A percentile compares a stretch with the other conserved stretches of the same genome.
phyloP scores from a whole-genome alignment of 2,888 invertebrate species.

The Standfussiana lucernea region DNA sequence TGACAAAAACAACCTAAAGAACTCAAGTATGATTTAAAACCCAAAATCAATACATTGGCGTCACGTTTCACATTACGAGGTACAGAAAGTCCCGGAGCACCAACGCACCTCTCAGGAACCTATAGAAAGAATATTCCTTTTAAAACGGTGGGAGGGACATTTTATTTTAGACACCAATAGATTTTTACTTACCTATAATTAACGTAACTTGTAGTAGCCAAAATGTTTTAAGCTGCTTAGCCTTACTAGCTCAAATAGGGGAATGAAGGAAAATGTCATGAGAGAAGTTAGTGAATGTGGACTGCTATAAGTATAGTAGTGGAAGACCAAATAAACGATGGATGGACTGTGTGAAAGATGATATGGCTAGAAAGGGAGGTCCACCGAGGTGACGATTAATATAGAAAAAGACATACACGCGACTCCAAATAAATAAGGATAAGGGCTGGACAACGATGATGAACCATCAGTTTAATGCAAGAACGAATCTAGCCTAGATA shows the following conservation, averaged over 20 bases:
- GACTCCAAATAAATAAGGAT: neutral
- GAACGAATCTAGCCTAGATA: neutral
- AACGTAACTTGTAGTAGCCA: neutral
- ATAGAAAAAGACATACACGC: too few species aligned
- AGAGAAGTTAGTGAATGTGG: neutral
- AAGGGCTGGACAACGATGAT: neutral
- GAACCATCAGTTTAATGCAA: neutral
- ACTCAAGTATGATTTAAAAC: constrained; percentile 21
- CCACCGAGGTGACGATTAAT: too few species aligned
- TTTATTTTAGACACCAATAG: neutral
- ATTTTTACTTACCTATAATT: neutral
- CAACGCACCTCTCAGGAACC: neutral
- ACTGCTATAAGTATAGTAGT: neutral
- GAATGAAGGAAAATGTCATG: neutral
- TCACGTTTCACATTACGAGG: constrained; percentile 39
- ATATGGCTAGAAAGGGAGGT: too few species aligned
- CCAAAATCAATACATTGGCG: constrained; percentile 40
- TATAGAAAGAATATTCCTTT: constrained; percentile 26
- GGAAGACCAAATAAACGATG: neutral
- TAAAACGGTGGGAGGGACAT: neutral
- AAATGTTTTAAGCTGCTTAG: neutral
- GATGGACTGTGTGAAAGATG: neutral
- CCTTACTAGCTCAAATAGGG: neutral
- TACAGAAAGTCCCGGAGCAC: constrained; percentile 3
- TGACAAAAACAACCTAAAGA: neutral